phyloP scores from a whole-genome alignment of 2,113 vertebrate genomes.

The Microcebus lehilahytsara region DNA sequence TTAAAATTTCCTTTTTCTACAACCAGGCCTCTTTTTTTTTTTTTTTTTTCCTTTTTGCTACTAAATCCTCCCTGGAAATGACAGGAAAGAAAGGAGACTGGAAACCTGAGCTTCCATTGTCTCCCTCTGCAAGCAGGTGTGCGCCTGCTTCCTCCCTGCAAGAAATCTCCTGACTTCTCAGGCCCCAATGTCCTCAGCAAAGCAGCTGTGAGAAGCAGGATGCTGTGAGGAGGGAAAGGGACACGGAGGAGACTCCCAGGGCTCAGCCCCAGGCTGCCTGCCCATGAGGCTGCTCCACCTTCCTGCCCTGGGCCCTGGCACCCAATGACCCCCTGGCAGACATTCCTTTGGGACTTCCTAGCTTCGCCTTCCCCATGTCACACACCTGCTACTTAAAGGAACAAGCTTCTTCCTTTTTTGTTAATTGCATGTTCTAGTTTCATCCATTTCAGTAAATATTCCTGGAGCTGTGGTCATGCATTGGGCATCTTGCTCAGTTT shows the following conservation, averaged over 20 bases:
- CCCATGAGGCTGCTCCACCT: neutral
- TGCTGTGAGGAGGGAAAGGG: neutral
- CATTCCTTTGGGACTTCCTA: neutral
- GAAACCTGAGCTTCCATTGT: neutral
- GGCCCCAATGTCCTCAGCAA: neutral
- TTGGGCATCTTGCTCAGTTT: neutral
- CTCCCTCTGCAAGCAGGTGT: neutral
- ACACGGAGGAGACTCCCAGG: too few species aligned
- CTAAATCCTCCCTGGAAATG: neutral
- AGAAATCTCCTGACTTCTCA: neutral
- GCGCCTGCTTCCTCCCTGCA: neutral
- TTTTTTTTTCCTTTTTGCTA: neutral
- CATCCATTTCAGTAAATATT: neutral
- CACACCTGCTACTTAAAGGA: neutral
- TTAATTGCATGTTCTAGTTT: conserved; percentile 18
- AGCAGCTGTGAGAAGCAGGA: neutral
- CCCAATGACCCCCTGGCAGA: neutral
- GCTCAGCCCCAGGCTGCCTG: neutral
- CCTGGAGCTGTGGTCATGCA: neutral
- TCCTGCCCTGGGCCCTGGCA: neutral
- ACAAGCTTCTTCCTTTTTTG: neutral
- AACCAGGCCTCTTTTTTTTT: neutral
- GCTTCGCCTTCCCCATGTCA: neutral
- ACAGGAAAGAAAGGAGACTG: conserved; percentile 29
- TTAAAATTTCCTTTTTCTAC: neutral